phyloP scores from a whole-genome alignment of 2,113 vertebrate genomes.

The Callipepla californica region DNA sequence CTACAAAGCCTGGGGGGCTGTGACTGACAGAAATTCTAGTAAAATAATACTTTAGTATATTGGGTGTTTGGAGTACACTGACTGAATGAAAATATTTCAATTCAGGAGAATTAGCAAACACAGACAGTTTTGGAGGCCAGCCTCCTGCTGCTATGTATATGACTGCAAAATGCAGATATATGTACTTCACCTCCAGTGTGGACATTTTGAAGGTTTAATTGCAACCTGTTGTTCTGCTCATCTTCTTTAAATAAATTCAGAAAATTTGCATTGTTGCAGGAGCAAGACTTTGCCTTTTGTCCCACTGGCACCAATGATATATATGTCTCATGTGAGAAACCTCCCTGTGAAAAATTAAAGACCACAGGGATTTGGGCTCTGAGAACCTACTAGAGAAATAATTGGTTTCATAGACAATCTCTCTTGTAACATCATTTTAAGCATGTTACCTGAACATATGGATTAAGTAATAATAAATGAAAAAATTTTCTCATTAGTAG shows the following conservation, averaged over 20 bases:
- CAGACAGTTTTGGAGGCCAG: neutral
- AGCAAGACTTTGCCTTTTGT: neutral
- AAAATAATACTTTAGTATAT: neutral
- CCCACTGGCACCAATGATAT: neutral
- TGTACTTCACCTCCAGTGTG: neutral
- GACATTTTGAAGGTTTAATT: neutral
- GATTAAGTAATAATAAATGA: neutral
- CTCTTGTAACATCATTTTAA: neutral
- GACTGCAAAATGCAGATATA: neutral
- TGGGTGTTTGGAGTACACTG: neutral
- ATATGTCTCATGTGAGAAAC: neutral
- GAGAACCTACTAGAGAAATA: neutral
- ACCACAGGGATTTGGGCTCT: neutral
- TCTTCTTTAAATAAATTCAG: neutral
- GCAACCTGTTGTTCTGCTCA: neutral
- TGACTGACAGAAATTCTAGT: neutral
- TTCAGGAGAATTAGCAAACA: neutral
- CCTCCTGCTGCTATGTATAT: too few relatives aligned
- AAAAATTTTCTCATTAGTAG: neutral
- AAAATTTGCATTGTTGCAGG: neutral
- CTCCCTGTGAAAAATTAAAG: neutral
- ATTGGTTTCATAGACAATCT: neutral
- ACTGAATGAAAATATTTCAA: neutral
- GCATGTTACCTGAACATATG: neutral
- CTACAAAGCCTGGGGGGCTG: neutral